Evolutionary conservation across 1,140 invertebrate species (phyloP), one percentile per base, ranked within the genome.

Genomic region (Drosophila carrolli): DNA sequence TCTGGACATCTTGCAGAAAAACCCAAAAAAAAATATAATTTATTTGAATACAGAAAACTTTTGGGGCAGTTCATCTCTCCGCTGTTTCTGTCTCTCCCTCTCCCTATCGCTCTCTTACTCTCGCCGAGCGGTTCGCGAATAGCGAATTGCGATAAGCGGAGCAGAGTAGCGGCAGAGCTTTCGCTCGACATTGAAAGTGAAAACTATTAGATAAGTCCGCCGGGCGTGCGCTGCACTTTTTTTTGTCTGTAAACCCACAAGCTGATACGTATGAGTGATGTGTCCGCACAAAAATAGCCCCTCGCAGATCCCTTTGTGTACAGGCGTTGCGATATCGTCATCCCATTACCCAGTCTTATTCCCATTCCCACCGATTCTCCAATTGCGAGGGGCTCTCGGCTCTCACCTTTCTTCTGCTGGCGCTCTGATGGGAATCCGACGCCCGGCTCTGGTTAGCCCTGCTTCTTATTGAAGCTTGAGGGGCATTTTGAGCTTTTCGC

Each of bases 171-270:
- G 50, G 47, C 44, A 23, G 43, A 77, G 75, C 75, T 77, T 77
- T 77, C 55, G 53, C 50, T 40, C 70, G 77, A 53, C 83, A 88
- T 82, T 86, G 83, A 86, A 86, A 86, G 83, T 86, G 83, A 86
- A 86, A 86, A 86, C 83, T 86, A 86, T 86, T 81, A 88, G 79
- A 82, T 86, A 86, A 88, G 79, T 61, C 35, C 37, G 60, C 14
- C 65, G 54, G 44, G 80, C 55, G 66, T 72, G 72, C 66, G 59
- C 50, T 84, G 81, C 81, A 83, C 66, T 80, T 76, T 84, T 55
- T 77, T 40, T 14, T 19, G n/a, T 38, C 9, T 40, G 2, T 32
- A 27, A 48, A 27, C 43, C 43, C 43, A 44, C 27, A 35, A 57
- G 40, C 37, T 51, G 51, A 47, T 47, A 37, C 29, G 38, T 13